A percentile compares a stretch with the other conserved stretches of the same genome.
These are phyloP conservation scores for Polypterus bichir DNA, from an alignment of 2,113 vertebrate genomes.

Conservation along the genomic window DNA sequence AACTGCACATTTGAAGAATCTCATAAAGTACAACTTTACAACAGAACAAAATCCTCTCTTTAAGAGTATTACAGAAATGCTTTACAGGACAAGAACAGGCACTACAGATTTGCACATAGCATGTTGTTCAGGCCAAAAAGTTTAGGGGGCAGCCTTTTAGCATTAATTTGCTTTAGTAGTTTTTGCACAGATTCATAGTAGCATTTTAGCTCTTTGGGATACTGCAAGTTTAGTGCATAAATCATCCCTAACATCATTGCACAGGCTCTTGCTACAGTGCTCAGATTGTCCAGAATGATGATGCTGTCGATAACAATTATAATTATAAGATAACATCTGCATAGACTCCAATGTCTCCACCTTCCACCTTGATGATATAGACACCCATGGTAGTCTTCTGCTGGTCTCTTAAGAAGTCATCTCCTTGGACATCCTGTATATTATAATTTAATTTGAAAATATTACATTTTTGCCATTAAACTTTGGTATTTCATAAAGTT, in stretches of 20 bases:
- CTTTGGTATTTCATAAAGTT: too few relatives aligned
- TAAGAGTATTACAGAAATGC: too few relatives aligned
- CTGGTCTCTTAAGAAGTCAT: not conserved
- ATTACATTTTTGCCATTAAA: too few relatives aligned
- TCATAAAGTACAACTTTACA: too few relatives aligned
- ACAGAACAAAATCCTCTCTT: too few relatives aligned
- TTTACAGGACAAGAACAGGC: too few relatives aligned
- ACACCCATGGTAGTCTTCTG: conserved; percentile 5
- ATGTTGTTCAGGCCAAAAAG: conserved; percentile 7
- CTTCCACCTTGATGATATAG: conserved; percentile 2
- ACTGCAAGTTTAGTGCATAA: conserved; percentile 4
- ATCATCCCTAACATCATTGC: conserved; percentile 2
- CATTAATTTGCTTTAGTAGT: conserved; percentile 2
- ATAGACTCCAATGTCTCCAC: conserved; percentile 4
- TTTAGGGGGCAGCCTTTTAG: conserved; percentile 8
- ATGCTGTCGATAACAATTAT: conserved; percentile 2
- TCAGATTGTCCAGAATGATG: conserved; percentile 4
- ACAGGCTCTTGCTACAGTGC: conserved; percentile 3
- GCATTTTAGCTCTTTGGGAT: conserved; percentile 3
- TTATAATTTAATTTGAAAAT: not conserved
- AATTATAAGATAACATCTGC: too few relatives aligned
- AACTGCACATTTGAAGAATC: too few relatives aligned
- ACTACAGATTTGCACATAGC: too few relatives aligned
- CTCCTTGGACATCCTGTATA: conserved; percentile 6
- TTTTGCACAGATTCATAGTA: conserved; percentile 8